Evolutionary conservation across 2,888 invertebrate species (phyloP).

Genomic region (Shargacucullia verbasci): DNA sequence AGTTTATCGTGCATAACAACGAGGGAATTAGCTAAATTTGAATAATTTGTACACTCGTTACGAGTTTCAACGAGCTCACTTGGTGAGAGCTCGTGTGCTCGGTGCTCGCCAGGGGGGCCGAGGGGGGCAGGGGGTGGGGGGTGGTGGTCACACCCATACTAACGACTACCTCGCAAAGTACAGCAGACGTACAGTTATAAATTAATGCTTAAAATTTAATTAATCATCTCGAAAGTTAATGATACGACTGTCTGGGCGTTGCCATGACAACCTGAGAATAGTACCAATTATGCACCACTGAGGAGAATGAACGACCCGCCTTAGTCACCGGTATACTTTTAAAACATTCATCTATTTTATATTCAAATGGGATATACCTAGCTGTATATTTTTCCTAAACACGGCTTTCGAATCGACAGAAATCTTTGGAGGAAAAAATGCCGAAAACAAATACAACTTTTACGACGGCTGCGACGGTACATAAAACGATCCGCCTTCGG

Average conservation of each 20-base stretch:
- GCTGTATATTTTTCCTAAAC: constrained; percentile 12
- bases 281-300: neutral
- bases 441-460: constrained; percentile 35
- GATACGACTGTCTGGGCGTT: constrained; percentile 35
- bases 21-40: constrained; percentile 54
- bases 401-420: constrained; percentile 20
- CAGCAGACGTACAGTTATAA: constrained; percentile 35
- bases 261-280: constrained; percentile 24
- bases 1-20: constrained; percentile 46
- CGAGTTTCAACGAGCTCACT: constrained; percentile 46
- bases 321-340: too few species aligned
- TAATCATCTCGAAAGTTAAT: constrained; percentile 50
- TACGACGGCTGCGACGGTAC: constrained; percentile 8
- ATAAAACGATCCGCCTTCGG: constrained; percentile 26
- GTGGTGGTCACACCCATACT: constrained; percentile 4
- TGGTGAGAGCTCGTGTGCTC: constrained; percentile 17
- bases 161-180: constrained; percentile 9
- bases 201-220: constrained; percentile 48
- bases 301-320: neutral
- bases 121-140: neutral
- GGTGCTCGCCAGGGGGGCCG: neutral
- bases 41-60: constrained; percentile 58
- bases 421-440: constrained; percentile 35
- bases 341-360: neutral
- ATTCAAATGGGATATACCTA: constrained; percentile 2